A percentile compares a stretch with the other conserved stretches of the same genome.
Evolutionary conservation across 1,140 invertebrate species (phyloP).

Genomic region (Dolichoris vasculosae): DNA sequence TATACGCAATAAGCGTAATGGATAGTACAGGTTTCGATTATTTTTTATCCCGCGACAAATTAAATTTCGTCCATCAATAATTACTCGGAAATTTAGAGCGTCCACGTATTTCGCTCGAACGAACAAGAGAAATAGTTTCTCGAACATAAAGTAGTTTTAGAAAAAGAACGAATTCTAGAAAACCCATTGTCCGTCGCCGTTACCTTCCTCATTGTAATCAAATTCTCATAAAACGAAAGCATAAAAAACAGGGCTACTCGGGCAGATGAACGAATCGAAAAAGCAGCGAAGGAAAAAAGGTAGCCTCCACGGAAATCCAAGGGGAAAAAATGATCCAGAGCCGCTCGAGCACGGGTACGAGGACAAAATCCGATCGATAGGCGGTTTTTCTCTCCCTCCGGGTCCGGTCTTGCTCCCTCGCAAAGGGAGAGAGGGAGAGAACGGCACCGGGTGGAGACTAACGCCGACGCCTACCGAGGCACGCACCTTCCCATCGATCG

Average conservation of each 20-base stretch:
- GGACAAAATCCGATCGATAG: neutral
- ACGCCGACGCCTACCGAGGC: too few species aligned
- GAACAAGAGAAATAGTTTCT: neutral
- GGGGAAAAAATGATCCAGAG: neutral
- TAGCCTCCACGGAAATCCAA: too few species aligned
- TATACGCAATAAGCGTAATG: neutral
- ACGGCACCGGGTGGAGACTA: too few species aligned
- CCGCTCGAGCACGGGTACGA: neutral
- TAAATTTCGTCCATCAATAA: neutral
- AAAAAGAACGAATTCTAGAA: neutral
- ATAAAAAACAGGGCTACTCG: conserved; percentile 5
- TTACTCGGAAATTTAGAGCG: neutral
- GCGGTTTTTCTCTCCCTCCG: too few species aligned
- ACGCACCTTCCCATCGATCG: conserved; percentile 26
- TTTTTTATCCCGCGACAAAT: neutral
- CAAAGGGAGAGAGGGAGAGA: too few species aligned
- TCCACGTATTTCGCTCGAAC: neutral
- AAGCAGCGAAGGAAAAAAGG: neutral
- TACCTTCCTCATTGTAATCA: neutral
- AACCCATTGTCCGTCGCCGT: neutral
- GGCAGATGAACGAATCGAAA: conserved; percentile 1
- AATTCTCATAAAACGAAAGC: conserved; percentile 2
- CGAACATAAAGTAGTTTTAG: neutral
- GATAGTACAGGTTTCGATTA: neutral
- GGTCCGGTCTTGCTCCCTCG: too few species aligned